Evolutionary conservation across 2,113 vertebrate genomes (phyloP), one percentile per base, ranked within the genome.

Genomic region (Anthoscopus minutus): DNA sequence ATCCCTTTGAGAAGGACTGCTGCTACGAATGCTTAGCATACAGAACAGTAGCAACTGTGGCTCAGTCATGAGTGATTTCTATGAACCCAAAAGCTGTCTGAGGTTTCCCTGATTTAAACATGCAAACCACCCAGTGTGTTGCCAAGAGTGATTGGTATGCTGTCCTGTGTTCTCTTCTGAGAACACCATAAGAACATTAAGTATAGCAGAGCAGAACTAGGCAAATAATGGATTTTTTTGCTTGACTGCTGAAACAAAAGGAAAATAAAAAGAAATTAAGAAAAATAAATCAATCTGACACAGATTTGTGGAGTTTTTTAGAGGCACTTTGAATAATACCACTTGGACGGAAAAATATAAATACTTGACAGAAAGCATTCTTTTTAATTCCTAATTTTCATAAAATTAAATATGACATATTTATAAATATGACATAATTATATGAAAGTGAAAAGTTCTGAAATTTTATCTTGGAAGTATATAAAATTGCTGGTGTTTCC

Each of bases 201-300:
- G 45, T 33, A 85, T 27, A 65, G 28, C 81, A 64, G 60, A 83
- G 48, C 44, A 84, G 80, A 95, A 84, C 69, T 35, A 57, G 69
- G n/a, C 28, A 88, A 96, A 86, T 83, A 77, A 95, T 60, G 25
- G 70, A 53, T 83, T 91, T 82, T 81, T 91, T 89, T 84, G 40
- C 70, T 93, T 94, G 38, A 48, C 40, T 91, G 44, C 44, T 89
- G 84, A 93, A 96, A 96, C 65, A 95, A 92, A 77, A 88, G 42
- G 28, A 80, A 90, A 64, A 35, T 54, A 76, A 89, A 58, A 85
- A 93, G 42, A 89, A 93, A 82, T 89, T 87, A 65, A 61, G 85
- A 72, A 60, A 89, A 94, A 92, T 13, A 8, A 73, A 91, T 86
- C 56, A 42, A 86, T 78, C 48, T 74, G 78, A 67, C 88, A 69